Base-by-base conservation (phyloP, 2,888 invertebrate genomes). In the Villa cingulata region DNA sequence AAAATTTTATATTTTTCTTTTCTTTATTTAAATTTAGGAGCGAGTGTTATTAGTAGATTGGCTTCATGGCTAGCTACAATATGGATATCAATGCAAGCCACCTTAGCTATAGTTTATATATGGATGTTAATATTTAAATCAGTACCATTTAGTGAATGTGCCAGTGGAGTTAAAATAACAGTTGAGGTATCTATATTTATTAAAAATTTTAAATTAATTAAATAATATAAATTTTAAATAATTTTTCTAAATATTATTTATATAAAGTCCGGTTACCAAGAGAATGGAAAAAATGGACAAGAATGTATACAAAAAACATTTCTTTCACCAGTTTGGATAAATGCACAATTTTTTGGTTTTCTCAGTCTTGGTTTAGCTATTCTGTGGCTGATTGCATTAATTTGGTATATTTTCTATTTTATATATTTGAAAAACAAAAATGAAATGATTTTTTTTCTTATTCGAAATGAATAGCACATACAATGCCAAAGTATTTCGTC, bases 71-170 rank as follows among this genome's bases (percentile, higher is more conserved):
- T 69, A 19, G 62, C 64, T 29, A 61, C 68, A 34, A 59, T 70
- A 51, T 69, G 70, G 69, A 58, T 67, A 43, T 66, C 69, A 17
- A 51, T 70, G 44, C 68, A 70, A 54, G 68, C 66, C 16, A 66
- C 65, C 32, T 54, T 70, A 39, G 65, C 68, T 14, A 49, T 68
- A 48, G 64, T 62, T 18, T 68, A 70, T 49, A 62, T 68, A 37
- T 65, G 68, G 46, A 66, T 66, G 62, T 62, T 68, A 48, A 58
- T 62, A 40, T 62, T 63, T 45, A 66, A 64, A 48, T 52, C 62
- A 23, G 57, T 67, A 54, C 70, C 70, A 37, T 69, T 70, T 55
- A 62, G 58, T 45, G 65, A 68, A 48, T 69, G 69, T 48, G 59
- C 62, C 16, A 62, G 63, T 32, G 62, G 62, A 40, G 54, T 68